A percentile compares a stretch with the other conserved stretches of the same genome.
Evolutionary conservation across 2,113 vertebrate species (phyloP).

Genomic region (Furnarius figulus): DNA sequence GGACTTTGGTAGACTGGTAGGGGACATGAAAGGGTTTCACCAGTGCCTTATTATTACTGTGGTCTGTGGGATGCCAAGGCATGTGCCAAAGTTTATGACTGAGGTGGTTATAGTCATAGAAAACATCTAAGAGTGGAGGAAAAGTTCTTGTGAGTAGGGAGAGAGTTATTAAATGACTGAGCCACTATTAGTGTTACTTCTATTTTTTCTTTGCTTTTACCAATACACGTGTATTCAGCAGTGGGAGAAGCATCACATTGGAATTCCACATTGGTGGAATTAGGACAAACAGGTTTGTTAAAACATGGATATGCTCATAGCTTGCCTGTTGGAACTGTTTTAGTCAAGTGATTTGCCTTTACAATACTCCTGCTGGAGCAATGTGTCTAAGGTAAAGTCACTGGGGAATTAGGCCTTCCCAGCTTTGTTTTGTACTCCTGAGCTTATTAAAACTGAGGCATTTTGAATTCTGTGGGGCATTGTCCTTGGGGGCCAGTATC

Average conservation of each 20-base stretch:
- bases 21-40: background rate
- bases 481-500: background rate
- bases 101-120: background rate
- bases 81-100: background rate
- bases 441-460: background rate
- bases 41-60: background rate
- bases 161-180: background rate
- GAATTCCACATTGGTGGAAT: background rate
- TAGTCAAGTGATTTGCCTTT: background rate
- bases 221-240: background rate
- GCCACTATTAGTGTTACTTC: background rate
- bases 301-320: background rate
- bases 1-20: accelerated
- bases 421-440: background rate
- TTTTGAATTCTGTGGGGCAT: background rate
- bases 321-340: background rate
- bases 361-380: background rate
- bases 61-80: background rate
- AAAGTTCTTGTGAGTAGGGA: background rate
- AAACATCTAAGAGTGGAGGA: background rate
- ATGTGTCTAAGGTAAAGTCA: background rate
- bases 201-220: background rate
- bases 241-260: background rate
- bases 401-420: background rate
- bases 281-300: background rate